Evolutionary conservation across 2,888 invertebrate genomes (phyloP), one percentile per base, ranked within the genome.

Genomic region (Parapristionchus giblindavisi): DNA sequence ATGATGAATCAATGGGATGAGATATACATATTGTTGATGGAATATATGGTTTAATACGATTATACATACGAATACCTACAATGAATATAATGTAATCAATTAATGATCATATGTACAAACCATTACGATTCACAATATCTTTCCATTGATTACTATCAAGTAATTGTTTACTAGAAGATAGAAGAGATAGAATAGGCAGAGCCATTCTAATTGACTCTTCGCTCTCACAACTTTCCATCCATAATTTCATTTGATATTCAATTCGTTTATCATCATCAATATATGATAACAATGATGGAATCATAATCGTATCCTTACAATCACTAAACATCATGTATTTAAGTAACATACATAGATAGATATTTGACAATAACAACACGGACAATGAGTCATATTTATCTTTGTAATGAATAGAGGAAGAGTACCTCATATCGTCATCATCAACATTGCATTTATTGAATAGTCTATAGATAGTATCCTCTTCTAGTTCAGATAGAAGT

Each of bases 1-100:
- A 43, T n/a, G 63, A 65, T 8, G 63, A 29, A 65, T 65, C 63
- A 27, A 65, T 65, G 1, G 63, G 63, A 29, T 65, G 63, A 65
- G n/a, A n/a, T n/a, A n/a, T n/a, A n/a, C n/a, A n/a, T n/a, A n/a
- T n/a, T n/a, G n/a, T n/a, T n/a, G n/a, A n/a, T n/a, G n/a, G n/a
- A n/a, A n/a, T n/a, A n/a, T n/a, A n/a, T n/a, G n/a, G n/a, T n/a
- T n/a, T n/a, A n/a, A n/a, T n/a, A n/a, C n/a, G n/a, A n/a, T n/a
- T n/a, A n/a, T n/a, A n/a, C n/a, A n/a, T n/a, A n/a, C n/a, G n/a
- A n/a, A n/a, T n/a, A n/a, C n/a, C n/a, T n/a, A n/a, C n/a, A n/a
- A n/a, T n/a, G n/a, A n/a, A n/a, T n/a, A n/a, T n/a, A n/a, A n/a
- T n/a, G n/a, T n/a, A n/a, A n/a, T n/a, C n/a, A n/a, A n/a, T n/a